Conservation (phyloP, 2,797 vertebrate species). For the Cephalopachus bancanus region DNA sequence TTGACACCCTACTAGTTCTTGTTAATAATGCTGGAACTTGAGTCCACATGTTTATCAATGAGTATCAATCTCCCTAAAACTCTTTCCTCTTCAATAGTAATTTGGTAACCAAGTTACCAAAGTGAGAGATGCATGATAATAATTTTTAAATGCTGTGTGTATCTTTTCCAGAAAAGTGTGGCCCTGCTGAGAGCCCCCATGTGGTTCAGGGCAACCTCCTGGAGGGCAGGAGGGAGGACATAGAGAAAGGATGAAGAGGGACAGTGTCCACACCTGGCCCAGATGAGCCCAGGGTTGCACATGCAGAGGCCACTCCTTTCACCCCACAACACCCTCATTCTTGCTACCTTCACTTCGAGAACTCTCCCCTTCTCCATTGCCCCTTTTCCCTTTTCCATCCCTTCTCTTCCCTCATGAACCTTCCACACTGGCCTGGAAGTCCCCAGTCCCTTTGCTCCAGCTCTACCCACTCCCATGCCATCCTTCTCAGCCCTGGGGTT, state of each 20-base stretch:
- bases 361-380: background rate
- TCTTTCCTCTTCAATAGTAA: background rate
- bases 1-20: background rate
- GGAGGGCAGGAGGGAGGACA: background rate
- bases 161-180: background rate
- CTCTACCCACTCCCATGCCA: background rate
- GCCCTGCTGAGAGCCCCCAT: rapidly evolving
- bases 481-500: background rate
- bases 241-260: background rate
- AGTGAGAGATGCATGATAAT: background rate
- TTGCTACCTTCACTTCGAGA: background rate
- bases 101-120: background rate
- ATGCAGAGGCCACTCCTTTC: background rate
- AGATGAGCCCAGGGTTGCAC: background rate
- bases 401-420: too few relatives aligned
- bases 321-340: background rate
- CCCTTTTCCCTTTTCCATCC: background rate
- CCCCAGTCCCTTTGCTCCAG: background rate
- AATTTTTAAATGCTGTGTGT: too few relatives aligned
- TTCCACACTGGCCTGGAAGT: background rate
- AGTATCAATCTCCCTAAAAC: background rate
- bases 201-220: too few relatives aligned
- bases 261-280: background rate
- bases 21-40: background rate
- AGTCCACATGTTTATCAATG: background rate